phyloP scores from a whole-genome alignment of 2,888 invertebrate genomes.

The Phragmatobia fuliginosa region DNA sequence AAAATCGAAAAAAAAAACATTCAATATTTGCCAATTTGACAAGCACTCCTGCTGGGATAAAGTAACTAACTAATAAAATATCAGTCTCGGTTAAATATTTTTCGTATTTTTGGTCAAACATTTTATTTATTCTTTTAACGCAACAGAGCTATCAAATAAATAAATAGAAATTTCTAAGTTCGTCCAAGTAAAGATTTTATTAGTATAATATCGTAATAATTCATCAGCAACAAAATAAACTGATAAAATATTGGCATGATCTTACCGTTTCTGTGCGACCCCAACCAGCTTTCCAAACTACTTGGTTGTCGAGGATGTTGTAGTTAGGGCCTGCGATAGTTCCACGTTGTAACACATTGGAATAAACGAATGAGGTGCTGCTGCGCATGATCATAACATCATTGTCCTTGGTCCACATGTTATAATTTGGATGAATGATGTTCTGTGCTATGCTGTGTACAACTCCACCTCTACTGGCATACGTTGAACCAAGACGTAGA shows the following conservation, averaged over 20 bases:
- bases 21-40: no score
- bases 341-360: slow-evolving; percentile 29
- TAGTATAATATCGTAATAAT: neutral
- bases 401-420: slow-evolving; percentile 24
- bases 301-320: slow-evolving; percentile 5
- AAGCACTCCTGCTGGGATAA: no score
- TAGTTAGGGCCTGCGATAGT: slow-evolving; percentile 59
- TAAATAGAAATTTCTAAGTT: neutral
- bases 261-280: slow-evolving; percentile 11
- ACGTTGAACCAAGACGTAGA: slow-evolving; percentile 51
- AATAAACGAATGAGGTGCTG: slow-evolving; percentile 27
- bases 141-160: no score
- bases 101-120: no score
- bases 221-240: neutral
- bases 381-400: slow-evolving; percentile 1
- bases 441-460: slow-evolving; percentile 34
- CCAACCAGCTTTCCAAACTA: slow-evolving; percentile 7
- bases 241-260: neutral
- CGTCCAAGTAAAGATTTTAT: no score
- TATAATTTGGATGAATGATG: slow-evolving; percentile 51
- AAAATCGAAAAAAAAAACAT: no score
- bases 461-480: slow-evolving; percentile 53
- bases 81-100: no score
- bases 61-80: no score
- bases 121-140: no score